Conservation (phyloP, 2,113 vertebrate genomes). For the Excalfactoria chinensis region DNA sequence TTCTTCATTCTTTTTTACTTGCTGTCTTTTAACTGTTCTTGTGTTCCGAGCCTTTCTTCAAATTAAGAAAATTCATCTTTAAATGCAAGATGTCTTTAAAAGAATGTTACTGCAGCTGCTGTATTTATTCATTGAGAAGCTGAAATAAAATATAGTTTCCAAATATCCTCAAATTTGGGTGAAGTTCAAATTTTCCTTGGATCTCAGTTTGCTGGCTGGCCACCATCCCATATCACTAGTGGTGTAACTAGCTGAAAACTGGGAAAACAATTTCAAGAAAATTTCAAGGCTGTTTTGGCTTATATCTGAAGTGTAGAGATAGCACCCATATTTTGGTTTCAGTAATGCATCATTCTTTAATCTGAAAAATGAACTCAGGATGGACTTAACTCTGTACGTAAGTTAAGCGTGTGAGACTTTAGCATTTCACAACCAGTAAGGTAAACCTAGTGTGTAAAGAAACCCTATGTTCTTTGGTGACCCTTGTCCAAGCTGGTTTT, state of each 20-base stretch:
- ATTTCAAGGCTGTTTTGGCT: slow-evolving; percentile 28
- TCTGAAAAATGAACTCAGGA: neutral
- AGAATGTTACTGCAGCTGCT: neutral
- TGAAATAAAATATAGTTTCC: slow-evolving; percentile 44
- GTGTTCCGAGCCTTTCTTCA: neutral
- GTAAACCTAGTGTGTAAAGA: neutral
- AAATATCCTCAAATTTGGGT: slow-evolving; percentile 37
- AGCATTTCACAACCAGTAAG: neutral
- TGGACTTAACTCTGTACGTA: neutral
- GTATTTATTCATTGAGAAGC: slow-evolving; percentile 1
- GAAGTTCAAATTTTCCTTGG: slow-evolving; percentile 59
- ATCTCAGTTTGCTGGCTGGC: slow-evolving; percentile 22
- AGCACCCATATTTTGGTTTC: neutral
- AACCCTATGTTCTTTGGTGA: neutral
- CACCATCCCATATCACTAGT: slow-evolving; percentile 21
- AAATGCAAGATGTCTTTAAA: neutral
- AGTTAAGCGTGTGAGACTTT: neutral
- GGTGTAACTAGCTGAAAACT: slow-evolving; percentile 55
- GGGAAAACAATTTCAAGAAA: slow-evolving; percentile 34
- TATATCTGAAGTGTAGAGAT: neutral
- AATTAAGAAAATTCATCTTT: neutral
- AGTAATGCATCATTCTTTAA: neutral
- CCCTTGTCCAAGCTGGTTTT: neutral
- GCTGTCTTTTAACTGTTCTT: neutral
- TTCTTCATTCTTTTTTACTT: neutral